A percentile compares a stretch with the other conserved stretches of the same genome.
These are phyloP conservation scores for Mustela nigripes DNA, from an alignment of 2,113 vertebrate genomes.

Conservation along the genomic window DNA sequence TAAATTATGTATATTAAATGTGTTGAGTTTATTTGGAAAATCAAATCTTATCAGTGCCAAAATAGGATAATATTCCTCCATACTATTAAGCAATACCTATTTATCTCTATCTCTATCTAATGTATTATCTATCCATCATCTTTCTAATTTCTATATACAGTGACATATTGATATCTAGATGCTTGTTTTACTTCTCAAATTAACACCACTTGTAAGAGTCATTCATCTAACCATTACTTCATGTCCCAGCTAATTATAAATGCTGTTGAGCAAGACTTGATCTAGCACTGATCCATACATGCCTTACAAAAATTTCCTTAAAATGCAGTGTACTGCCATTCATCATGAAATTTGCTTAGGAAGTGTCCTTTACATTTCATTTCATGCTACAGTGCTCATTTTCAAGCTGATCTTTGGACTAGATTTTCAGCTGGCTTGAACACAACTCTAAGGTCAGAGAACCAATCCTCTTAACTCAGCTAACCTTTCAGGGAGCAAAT, in stretches of 20 bases:
- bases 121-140: not conserved
- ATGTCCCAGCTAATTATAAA: slow-evolving; percentile 51
- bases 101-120: not conserved
- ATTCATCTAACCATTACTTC: slow-evolving; percentile 32
- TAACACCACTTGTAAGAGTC: not conserved
- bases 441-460: not conserved
- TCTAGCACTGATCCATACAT: not conserved
- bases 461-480: not conserved
- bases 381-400: not conserved
- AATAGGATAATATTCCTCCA: not conserved
- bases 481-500: not conserved
- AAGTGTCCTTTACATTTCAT: not conserved
- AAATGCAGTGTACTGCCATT: not conserved
- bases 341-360: not conserved
- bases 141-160: not conserved
- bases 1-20: not conserved
- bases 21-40: not conserved
- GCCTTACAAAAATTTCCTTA: slow-evolving; percentile 18
- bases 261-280: slow-evolving; percentile 31
- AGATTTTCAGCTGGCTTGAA: not conserved
- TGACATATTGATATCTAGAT: not conserved
- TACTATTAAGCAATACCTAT: not conserved
- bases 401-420: not conserved
- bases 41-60: not conserved
- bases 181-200: slow-evolving; percentile 27